Evolutionary conservation across 2,797 vertebrate species (phyloP).

Genomic region (Cynopterus sphinx): DNA sequence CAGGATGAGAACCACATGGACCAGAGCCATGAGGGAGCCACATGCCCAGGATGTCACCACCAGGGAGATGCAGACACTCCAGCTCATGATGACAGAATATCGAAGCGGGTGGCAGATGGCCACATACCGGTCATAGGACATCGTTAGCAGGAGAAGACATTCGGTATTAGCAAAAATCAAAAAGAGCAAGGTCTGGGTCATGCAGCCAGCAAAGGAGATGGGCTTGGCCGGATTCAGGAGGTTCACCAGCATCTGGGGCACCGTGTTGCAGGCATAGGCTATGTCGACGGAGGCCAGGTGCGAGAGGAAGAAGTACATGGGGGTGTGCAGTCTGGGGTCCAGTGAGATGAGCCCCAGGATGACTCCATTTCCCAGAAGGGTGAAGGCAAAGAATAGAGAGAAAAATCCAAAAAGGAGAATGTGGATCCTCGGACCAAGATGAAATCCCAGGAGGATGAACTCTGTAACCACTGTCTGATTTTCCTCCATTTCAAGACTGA

Average conservation of each 20-base stretch:
- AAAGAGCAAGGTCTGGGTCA: no score
- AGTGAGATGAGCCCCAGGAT: conserved; percentile 52
- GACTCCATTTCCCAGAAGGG: conserved; percentile 48
- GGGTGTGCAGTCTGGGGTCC: conserved; percentile 38
- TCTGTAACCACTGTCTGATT: conserved; percentile 45
- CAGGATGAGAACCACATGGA: conserved; percentile 52
- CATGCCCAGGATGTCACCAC: conserved; percentile 1
- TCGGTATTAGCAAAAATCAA: no score
- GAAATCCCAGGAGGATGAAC: conserved; percentile 56
- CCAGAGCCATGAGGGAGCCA: conserved; percentile 56
- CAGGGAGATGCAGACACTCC: background rate
- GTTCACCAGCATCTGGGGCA: no score
- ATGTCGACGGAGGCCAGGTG: conserved; percentile 58
- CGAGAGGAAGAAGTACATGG: conserved; percentile 73
- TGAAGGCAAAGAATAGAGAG: conserved; percentile 38
- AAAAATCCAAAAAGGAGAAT: conserved; percentile 54
- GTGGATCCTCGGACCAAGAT: background rate
- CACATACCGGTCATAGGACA: no score
- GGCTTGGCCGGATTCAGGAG: no score
- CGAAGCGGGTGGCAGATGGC: no score
- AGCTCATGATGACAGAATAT: conserved; percentile 17
- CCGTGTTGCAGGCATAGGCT: conserved; percentile 58
- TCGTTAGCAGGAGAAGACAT: background rate
- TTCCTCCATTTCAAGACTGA: background rate
- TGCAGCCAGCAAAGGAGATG: no score